Conservation (phyloP, 2,888 invertebrate species). For the Nemoura dubitans region DNA sequence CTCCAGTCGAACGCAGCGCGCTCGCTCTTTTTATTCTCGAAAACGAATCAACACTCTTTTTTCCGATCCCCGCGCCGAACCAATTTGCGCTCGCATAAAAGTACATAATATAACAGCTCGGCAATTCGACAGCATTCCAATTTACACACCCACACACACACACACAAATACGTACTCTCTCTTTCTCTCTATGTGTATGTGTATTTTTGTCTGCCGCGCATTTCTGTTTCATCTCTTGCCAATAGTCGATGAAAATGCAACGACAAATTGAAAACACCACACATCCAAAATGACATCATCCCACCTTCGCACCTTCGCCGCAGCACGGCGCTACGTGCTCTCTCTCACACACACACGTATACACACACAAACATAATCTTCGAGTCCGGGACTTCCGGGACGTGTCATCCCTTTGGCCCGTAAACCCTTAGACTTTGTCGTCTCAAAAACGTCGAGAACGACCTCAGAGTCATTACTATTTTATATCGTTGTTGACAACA, state of each 20-base stretch:
- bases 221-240: too few relatives aligned
- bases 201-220: too few relatives aligned
- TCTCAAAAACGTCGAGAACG: too few relatives aligned
- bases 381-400: too few relatives aligned
- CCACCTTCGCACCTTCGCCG: not conserved
- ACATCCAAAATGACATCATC: not conserved
- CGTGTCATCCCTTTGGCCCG: not conserved
- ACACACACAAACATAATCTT: too few relatives aligned
- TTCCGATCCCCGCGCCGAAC: not conserved
- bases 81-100: not conserved
- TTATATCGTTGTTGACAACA: not conserved
- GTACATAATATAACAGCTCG: not conserved
- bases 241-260: too few relatives aligned
- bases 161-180: too few relatives aligned
- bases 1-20: too few relatives aligned
- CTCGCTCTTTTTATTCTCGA: not conserved
- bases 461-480: not conserved
- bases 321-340: not conserved
- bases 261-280: not conserved
- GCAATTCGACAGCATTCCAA: not conserved
- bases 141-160: not conserved
- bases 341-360: too few relatives aligned
- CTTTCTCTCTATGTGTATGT: too few relatives aligned
- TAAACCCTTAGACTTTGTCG: not conserved
- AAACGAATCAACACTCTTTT: not conserved